Base-by-base conservation (phyloP, 1,140 invertebrate genomes). In the Drosophila obscura region DNA sequence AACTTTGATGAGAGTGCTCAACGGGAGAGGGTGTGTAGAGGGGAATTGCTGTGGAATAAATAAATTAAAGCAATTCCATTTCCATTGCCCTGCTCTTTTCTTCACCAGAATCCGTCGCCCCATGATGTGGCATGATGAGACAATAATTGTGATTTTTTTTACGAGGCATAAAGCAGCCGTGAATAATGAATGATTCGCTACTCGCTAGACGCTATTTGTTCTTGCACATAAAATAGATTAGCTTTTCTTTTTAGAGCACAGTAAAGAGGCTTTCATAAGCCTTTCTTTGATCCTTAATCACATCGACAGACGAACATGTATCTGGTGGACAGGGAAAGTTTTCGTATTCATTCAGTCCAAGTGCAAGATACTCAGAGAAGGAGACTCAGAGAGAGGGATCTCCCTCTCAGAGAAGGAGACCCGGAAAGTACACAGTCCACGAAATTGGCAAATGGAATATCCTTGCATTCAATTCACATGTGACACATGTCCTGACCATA, bases 171-270 rank as follows among this genome's bases (percentile, higher is more conserved):
- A 55, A 41, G 48, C 71, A 52, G 45, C 71, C 71, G 79, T 80
- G 75, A 80, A 19, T 19, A 80, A 80, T 65, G 19, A 19, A 73
- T 73, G 79, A 82, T 81, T 77, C 77, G 81, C 81, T 74, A 81
- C 62, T 69, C 64, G 9, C 9, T 1, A 4, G 7, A 35, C 8
- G 3, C 8, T 4, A 7, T 31, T 8, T 9, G 7, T 9, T 9
- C 31, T 31, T 9, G 9, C 8, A 9, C 2, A 3, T 0, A 0
- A 4, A 35, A 35, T 4, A 11, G 8, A 11, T 31, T 31, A 31
- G 0, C 3, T 31, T 31, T 31, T 31, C 7, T 31, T 31, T 6
- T 31, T 8, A 6, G 26, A 26, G 1, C 6, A 31, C 28, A 31
- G 6, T 0, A 8, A 8, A 2, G 6, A 31, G 28, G 6, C 6